A percentile compares a stretch with the other conserved stretches of the same genome.
These are phyloP conservation scores for Eulemur macaco DNA, from an alignment of 2,113 vertebrate genomes.

Conservation along the genomic window DNA sequence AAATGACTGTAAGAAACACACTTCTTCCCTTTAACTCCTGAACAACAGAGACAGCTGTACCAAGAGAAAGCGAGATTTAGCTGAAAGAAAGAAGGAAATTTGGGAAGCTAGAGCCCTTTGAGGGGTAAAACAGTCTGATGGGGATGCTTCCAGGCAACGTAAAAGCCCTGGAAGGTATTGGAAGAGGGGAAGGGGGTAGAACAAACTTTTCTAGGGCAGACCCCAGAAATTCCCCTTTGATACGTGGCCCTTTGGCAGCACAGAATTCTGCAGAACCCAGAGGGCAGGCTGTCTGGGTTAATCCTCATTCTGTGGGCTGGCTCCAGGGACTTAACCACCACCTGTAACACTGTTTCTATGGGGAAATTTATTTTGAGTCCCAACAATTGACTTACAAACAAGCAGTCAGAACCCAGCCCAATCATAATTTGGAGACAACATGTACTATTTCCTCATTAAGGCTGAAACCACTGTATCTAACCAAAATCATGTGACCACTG, in stretches of 20 bases:
- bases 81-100: background rate
- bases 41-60: background rate
- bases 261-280: background rate
- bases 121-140: background rate
- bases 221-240: background rate
- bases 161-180: background rate
- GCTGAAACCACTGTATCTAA: background rate
- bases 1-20: background rate
- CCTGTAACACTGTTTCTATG: background rate
- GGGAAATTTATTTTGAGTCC: background rate
- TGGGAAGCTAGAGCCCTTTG: background rate
- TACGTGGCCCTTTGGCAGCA: background rate
- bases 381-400: background rate
- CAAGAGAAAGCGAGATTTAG: background rate
- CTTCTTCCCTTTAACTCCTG: background rate
- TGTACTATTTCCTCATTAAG: constrained; percentile 13
- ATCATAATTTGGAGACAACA: background rate
- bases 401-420: constrained; percentile 17
- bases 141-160: background rate
- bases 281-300: background rate
- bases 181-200: background rate
- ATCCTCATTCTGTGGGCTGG: background rate
- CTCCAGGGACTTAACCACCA: background rate
- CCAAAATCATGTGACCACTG: background rate
- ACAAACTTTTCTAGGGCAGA: background rate